These are phyloP conservation scores for Brachystomella parvula DNA, from an alignment of 1,140 invertebrate species.

Conservation along the genomic window DNA sequence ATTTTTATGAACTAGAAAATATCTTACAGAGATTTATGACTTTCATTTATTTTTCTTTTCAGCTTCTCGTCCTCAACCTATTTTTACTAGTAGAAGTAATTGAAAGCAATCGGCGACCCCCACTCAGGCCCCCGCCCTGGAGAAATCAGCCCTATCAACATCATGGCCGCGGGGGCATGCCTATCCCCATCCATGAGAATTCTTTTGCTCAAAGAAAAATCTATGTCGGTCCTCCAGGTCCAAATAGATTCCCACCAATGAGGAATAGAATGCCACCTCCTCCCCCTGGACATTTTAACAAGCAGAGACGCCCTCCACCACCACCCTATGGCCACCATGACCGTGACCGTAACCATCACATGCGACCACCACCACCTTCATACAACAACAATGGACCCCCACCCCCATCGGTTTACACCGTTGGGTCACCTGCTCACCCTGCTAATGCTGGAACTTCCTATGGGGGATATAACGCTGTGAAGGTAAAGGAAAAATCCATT, in stretches of 20 bases:
- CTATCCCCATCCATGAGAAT: background rate
- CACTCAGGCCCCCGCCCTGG: background rate
- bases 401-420: too few species aligned
- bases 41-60: background rate
- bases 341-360: background rate
- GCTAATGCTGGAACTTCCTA: too few species aligned
- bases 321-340: background rate
- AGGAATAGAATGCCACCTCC: background rate
- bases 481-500: too few species aligned
- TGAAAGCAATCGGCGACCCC: slow-evolving; percentile 2
- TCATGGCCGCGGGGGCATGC: slow-evolving; percentile 4
- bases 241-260: slow-evolving; percentile 3
- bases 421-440: too few species aligned
- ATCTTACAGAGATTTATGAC: background rate
- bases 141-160: background rate
- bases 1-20: background rate
- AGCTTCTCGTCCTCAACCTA: background rate
- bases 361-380: background rate
- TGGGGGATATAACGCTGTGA: too few species aligned
- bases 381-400: too few species aligned
- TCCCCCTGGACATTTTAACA: background rate
- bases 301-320: background rate
- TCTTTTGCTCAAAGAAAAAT: background rate
- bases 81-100: background rate
- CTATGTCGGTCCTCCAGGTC: background rate